A percentile compares a stretch with the other conserved stretches of the same genome.
Evolutionary conservation across 2,888 invertebrate species (phyloP).

Genomic region (Prosopocoilus inquinatus): DNA sequence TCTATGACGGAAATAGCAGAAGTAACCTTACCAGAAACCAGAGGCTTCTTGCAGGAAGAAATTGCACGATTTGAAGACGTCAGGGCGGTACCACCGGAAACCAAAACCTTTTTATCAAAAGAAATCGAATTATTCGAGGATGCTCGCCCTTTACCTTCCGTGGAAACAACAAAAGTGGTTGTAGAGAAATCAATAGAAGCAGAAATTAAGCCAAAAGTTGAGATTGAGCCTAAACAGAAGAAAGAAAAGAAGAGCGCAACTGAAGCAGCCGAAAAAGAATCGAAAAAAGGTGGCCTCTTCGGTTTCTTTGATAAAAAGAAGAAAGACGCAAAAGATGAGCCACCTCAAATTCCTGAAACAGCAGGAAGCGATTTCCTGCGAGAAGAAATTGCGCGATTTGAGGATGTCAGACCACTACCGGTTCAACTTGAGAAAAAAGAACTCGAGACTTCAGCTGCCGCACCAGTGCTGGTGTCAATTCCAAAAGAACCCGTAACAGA

Average conservation of each 20-base stretch:
- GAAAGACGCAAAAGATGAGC: slow-evolving; percentile 11
- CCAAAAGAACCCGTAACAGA: slow-evolving; percentile 6
- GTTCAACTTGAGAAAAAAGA: slow-evolving; percentile 7
- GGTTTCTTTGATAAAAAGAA: slow-evolving; percentile 27
- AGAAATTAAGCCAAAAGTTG: neutral
- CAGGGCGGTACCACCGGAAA: no score
- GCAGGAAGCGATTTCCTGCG: slow-evolving; percentile 22
- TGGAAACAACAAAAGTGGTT: neutral
- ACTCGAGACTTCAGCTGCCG: neutral
- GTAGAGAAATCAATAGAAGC: slow-evolving; percentile 1
- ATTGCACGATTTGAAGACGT: slow-evolving; percentile 26
- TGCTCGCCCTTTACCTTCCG: slow-evolving; percentile 18
- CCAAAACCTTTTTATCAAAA: slow-evolving; percentile 32
- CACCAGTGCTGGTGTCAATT: neutral
- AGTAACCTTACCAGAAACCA: slow-evolving; percentile 12
- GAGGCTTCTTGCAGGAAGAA: slow-evolving; percentile 25
- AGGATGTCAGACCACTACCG: slow-evolving; percentile 24
- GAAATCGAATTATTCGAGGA: slow-evolving; percentile 32
- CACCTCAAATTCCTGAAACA: slow-evolving; percentile 3
- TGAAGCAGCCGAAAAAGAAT: slow-evolving; percentile 18
- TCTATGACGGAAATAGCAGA: slow-evolving; percentile 9
- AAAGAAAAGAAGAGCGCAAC: slow-evolving; percentile 3
- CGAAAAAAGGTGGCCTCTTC: slow-evolving; percentile 29
- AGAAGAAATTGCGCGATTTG: slow-evolving; percentile 24
- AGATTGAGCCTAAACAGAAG: neutral